Conservation (phyloP, 30 jellyfish, hydroid and myxozoan species). For the Turritopsis dohrnii region DNA sequence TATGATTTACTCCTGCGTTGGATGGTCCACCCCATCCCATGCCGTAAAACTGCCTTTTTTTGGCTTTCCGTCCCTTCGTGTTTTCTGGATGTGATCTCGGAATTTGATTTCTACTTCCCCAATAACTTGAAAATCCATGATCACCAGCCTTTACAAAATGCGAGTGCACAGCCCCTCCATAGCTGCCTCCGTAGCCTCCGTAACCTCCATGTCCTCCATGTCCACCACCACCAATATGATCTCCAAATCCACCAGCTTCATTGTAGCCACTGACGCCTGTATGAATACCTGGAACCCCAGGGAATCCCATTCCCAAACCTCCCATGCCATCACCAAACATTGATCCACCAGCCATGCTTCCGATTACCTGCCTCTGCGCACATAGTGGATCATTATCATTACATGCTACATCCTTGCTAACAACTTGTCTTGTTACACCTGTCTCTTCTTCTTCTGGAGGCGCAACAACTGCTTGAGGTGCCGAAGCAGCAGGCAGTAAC, state of each 20-base stretch:
- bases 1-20: constrained; percentile 27
- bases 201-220: constrained; percentile 46
- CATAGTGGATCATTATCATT: constrained; percentile 72
- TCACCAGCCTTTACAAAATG: constrained; percentile 47
- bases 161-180: constrained; percentile 28
- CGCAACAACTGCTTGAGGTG: constrained; percentile 50
- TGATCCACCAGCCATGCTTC: constrained; percentile 99
- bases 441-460: constrained; percentile 33
- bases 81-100: constrained; percentile 10
- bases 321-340: constrained; percentile 99
- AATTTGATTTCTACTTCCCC: constrained; percentile 29
- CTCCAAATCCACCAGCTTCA: constrained; percentile 89
- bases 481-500: constrained; percentile 59
- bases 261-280: constrained; percentile 90
- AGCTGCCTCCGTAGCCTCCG: constrained; percentile 46
- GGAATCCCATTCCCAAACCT: constrained; percentile 94
- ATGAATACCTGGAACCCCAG: constrained; percentile 95
- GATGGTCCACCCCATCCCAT: background rate
- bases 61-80: background rate
- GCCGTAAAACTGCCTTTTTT: constrained; percentile 10
- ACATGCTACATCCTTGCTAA: constrained; percentile 91
- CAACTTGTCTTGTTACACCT: constrained; percentile 65
- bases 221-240: constrained; percentile 38
- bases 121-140: constrained; percentile 70
- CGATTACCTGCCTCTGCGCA: constrained; percentile 90